Conservation (phyloP, 2,797 vertebrate genomes). For the Sebastes glaucus region DNA sequence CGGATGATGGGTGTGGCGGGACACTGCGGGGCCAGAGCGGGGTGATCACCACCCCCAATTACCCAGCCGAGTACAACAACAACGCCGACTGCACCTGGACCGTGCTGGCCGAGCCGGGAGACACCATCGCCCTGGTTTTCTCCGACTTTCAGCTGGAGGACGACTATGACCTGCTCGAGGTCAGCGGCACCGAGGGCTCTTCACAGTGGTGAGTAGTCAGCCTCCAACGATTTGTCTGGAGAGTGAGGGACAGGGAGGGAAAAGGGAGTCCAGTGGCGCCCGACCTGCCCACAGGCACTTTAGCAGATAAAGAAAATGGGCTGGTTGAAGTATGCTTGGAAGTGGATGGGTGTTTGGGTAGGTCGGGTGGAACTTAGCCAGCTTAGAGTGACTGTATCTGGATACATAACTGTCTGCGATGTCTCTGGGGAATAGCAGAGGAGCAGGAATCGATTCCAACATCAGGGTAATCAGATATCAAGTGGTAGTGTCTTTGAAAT, state of each 20-base stretch:
- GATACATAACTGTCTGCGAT: background rate
- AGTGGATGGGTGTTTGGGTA: background rate
- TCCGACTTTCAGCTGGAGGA: constrained; percentile 98
- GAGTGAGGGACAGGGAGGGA: background rate
- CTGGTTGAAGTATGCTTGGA: constrained; percentile 6
- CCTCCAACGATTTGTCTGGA: background rate
- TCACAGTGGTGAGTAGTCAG: constrained; percentile 92
- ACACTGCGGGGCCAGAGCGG: constrained; percentile 96
- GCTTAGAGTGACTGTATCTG: background rate
- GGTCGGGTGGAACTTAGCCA: background rate
- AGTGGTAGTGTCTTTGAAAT: background rate
- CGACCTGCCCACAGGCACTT: constrained; percentile 14
- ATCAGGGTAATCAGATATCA: background rate
- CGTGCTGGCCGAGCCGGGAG: constrained; percentile 95
- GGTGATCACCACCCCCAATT: constrained; percentile 95
- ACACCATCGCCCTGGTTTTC: constrained; percentile 97
- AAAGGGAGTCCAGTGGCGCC: background rate
- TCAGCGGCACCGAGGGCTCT: constrained; percentile 95
- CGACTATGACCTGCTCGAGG: constrained; percentile 95
- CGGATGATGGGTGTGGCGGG: constrained; percentile 95
- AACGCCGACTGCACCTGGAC: constrained; percentile 99
- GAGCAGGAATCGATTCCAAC: background rate
- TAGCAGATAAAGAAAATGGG: constrained; percentile 3
- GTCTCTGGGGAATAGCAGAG: background rate
- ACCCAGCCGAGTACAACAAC: constrained; percentile 94